Conservation (phyloP, 2,113 vertebrate species). For the Pandion haliaetus region DNA sequence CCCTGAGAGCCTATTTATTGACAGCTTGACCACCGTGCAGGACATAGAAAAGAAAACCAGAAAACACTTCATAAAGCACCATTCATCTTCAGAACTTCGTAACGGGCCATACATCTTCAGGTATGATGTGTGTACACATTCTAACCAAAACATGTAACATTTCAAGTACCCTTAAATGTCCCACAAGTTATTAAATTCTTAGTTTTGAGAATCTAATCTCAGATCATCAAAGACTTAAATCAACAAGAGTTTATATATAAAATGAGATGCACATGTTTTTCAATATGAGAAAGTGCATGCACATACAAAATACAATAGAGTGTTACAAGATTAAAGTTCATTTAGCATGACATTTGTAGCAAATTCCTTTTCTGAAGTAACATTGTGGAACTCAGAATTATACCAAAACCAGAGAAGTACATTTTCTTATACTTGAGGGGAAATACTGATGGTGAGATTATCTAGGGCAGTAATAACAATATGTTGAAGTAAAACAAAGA, state of each 20-base stretch:
- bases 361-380: slow-evolving; percentile 1
- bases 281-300: background rate
- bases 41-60: background rate
- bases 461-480: background rate
- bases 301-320: background rate
- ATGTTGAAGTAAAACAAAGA: background rate
- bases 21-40: background rate
- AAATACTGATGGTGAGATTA: background rate
- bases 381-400: background rate
- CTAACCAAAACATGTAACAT: background rate
- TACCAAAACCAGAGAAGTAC: background rate
- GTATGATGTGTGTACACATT: background rate
- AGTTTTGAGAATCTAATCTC: slow-evolving; percentile 5
- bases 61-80: background rate
- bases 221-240: slow-evolving; percentile 4
- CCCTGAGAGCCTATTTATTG: background rate
- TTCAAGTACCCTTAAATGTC: background rate
- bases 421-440: background rate
- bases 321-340: slow-evolving; percentile 8
- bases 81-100: background rate
- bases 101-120: background rate
- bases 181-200: background rate
- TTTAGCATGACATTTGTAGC: background rate
- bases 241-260: background rate
- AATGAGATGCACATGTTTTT: slow-evolving; percentile 7